Conservation (phyloP, 1,140 invertebrate species). For the Drosophila simulans region DNA sequence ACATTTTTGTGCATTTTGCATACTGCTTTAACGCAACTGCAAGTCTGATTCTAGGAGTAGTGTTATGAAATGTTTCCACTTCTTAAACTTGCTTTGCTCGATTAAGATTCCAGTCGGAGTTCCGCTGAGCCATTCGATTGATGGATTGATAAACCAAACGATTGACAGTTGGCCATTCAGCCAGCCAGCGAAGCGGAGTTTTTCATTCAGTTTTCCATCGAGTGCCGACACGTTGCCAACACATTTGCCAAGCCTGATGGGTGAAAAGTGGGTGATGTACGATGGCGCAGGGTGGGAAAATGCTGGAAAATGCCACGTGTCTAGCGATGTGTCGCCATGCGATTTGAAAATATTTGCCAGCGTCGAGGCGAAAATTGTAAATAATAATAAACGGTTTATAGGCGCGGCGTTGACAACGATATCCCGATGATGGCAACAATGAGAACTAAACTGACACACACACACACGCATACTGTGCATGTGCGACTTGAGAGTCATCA, state of each 20-base stretch:
- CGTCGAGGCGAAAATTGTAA: slow-evolving; percentile 53
- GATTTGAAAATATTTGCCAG: slow-evolving; percentile 59
- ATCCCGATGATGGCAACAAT: slow-evolving; percentile 49
- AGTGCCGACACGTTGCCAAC: slow-evolving; percentile 57
- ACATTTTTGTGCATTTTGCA: too few relatives aligned
- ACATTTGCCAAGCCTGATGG: slow-evolving; percentile 51
- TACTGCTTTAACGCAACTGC: too few relatives aligned
- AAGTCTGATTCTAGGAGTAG: too few relatives aligned
- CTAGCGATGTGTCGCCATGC: slow-evolving; percentile 54
- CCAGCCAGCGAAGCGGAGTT: slow-evolving; percentile 24
- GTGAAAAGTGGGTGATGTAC: not conserved
- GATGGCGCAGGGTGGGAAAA: not conserved
- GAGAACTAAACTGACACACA: slow-evolving; percentile 35
- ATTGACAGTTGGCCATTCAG: slow-evolving; percentile 45
- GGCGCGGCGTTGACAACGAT: slow-evolving; percentile 40
- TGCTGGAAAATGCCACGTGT: slow-evolving; percentile 58
- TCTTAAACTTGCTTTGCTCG: slow-evolving; percentile 2
- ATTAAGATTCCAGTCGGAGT: slow-evolving; percentile 29
- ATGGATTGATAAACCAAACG: slow-evolving; percentile 56
- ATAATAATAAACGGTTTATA: slow-evolving; percentile 77
- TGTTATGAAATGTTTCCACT: too few relatives aligned
- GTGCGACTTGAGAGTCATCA: slow-evolving; percentile 12
- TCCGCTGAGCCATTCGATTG: slow-evolving; percentile 37
- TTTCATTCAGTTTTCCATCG: slow-evolving; percentile 31
- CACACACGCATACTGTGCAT: not conserved